Conservation (phyloP, 1,140 invertebrate species). For the Phortica variegata region DNA sequence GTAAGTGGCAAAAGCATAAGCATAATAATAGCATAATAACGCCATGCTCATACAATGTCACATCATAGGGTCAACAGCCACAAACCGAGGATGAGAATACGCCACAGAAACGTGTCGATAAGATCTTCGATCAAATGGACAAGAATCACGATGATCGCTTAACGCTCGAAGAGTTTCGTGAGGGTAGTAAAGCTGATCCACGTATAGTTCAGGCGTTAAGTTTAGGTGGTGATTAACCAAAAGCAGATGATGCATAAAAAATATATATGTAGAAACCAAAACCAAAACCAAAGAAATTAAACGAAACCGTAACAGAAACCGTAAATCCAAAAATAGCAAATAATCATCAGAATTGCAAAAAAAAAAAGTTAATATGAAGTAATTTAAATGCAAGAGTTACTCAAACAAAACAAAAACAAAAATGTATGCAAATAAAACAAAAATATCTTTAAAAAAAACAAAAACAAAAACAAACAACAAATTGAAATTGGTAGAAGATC, state of each 20-base stretch:
- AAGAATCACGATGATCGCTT: constrained; percentile 97
- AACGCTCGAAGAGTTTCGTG: constrained; percentile 96
- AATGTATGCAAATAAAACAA: not conserved
- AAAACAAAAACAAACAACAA: constrained; percentile 12
- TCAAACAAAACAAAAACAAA: constrained; percentile 3
- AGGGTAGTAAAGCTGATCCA: constrained; percentile 97
- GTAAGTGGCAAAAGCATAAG: constrained; percentile 66
- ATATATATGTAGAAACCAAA: not conserved
- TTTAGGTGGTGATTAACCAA: constrained; percentile 70
- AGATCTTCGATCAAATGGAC: constrained; percentile 98
- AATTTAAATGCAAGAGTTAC: constrained; percentile 17
- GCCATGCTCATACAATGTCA: too few relatives aligned
- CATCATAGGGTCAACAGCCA: constrained; percentile 90
- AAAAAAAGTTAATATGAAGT: too few relatives aligned
- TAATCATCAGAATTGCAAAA: too few relatives aligned
- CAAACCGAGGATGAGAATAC: constrained; percentile 92
- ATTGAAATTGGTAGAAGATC: constrained; percentile 7
- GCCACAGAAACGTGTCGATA: constrained; percentile 92
- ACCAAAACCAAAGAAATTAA: constrained; percentile 6
- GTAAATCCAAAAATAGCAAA: too few relatives aligned
- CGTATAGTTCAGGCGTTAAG: constrained; percentile 95
- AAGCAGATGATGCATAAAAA: constrained; percentile 34
- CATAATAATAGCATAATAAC: too few relatives aligned
- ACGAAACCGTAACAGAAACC: too few relatives aligned
- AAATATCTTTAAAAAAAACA: constrained; percentile 25